Evolutionary conservation across 2,113 vertebrate species (phyloP).

Genomic region (Osmerus mordax): DNA sequence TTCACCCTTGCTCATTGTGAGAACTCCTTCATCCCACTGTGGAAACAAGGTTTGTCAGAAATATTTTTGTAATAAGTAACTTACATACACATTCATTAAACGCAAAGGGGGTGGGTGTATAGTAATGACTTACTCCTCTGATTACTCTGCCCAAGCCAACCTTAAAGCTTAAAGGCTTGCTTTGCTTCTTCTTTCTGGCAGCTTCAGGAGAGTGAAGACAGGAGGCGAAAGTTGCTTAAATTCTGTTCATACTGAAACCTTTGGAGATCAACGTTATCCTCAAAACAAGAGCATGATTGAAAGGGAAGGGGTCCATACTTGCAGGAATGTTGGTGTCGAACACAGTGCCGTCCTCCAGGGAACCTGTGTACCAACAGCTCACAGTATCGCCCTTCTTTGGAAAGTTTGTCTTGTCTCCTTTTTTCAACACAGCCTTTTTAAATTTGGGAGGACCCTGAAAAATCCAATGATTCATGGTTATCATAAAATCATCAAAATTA

Average conservation of each 20-base stretch:
- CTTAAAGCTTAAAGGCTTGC: conserved; percentile 93
- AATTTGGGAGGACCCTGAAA: conserved; percentile 88
- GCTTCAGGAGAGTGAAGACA: conserved; percentile 64
- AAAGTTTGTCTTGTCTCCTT: conserved; percentile 93
- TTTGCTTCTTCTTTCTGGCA: conserved; percentile 91
- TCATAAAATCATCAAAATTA: too few relatives aligned
- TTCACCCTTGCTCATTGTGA: conserved; percentile 97
- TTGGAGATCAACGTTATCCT: neutral
- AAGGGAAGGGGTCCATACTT: conserved; percentile 61
- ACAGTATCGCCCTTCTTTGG: conserved; percentile 93
- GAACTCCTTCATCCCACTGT: conserved; percentile 92
- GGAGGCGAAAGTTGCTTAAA: neutral
- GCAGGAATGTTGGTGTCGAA: conserved; percentile 91
- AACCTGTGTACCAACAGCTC: conserved; percentile 95
- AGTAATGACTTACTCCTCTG: conserved; percentile 79
- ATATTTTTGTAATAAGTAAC: neutral
- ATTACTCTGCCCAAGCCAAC: conserved; percentile 92
- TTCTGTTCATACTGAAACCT: neutral
- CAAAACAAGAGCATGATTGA: neutral
- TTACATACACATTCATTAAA: neutral
- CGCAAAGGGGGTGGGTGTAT: neutral
- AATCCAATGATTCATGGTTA: neutral
- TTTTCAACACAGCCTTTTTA: conserved; percentile 86
- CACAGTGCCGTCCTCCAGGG: conserved; percentile 89
- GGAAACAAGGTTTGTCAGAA: neutral